Evolutionary conservation across 2,888 invertebrate species (phyloP).

Genomic region (Zhuqinia jingwanae): DNA sequence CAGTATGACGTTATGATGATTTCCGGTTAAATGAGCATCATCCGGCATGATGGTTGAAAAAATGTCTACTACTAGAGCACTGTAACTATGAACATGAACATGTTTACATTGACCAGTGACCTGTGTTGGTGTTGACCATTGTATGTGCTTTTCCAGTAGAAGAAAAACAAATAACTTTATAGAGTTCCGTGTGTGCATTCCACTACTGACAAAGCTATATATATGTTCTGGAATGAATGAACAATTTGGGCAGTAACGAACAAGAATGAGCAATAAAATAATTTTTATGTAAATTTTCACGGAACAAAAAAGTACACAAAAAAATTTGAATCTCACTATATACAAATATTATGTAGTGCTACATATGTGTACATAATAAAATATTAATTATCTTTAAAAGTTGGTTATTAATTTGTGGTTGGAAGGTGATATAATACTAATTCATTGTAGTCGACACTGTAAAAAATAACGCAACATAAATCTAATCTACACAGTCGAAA

Average conservation of each 20-base stretch:
- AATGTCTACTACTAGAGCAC: background rate
- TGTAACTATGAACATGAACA: background rate
- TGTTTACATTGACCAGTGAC: slow-evolving; percentile 27
- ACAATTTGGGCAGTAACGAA: background rate
- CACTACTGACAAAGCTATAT: too few species aligned
- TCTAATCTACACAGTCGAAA: background rate
- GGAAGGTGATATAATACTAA: too few species aligned
- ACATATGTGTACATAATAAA: background rate
- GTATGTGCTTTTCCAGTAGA: background rate
- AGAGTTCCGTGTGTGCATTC: too few species aligned
- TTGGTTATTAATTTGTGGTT: too few species aligned
- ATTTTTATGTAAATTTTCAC: slow-evolving; percentile 24
- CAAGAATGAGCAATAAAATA: slow-evolving; percentile 2
- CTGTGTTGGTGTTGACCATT: background rate
- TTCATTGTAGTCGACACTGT: background rate
- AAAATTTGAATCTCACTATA: background rate
- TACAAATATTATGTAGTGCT: background rate
- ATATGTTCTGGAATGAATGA: too few species aligned
- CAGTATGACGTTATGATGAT: slow-evolving; percentile 17
- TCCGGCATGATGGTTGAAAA: background rate
- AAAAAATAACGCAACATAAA: background rate
- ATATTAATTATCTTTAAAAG: background rate
- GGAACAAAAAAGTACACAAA: slow-evolving; percentile 7
- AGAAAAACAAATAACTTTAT: background rate
- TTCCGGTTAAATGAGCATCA: slow-evolving; percentile 34